phyloP scores from a whole-genome alignment of 2,888 invertebrate species.

The Ceriagrion tenellum region DNA sequence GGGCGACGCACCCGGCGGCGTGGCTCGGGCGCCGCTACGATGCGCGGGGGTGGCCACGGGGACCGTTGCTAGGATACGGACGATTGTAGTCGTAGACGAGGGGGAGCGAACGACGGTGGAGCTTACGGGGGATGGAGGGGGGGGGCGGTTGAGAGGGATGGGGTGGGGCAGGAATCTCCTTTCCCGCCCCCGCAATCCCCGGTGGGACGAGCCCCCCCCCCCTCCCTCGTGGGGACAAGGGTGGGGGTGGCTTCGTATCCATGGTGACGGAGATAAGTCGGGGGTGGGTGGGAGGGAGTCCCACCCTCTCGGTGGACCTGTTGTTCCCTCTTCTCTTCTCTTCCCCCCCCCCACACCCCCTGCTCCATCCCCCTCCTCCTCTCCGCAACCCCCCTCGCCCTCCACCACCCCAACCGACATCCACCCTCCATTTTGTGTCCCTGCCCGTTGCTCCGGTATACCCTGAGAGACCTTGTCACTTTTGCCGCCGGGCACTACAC shows the following conservation, averaged over 20 bases:
- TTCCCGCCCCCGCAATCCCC: no score
- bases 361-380: neutral
- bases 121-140: neutral
- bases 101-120: neutral
- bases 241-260: neutral
- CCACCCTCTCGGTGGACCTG: neutral
- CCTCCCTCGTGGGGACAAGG: no score
- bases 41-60: neutral
- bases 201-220: no score
- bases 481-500: no score
- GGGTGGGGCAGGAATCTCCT: neutral
- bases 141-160: neutral
- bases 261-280: slow-evolving; percentile 19
- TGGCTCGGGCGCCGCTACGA: neutral
- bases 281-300: neutral
- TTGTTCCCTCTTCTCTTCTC: neutral
- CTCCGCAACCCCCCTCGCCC: no score
- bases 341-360: neutral
- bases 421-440: no score
- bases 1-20: neutral
- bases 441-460: no score
- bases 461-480: no score
- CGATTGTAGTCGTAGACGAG: slow-evolving; percentile 5
- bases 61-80: neutral
- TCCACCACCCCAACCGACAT: no score